Percentiles rank a stretch among this genome's conserved stretches.
Evolutionary conservation across 2,888 invertebrate species (phyloP).

Genomic region (Drosophila acutilabella): DNA sequence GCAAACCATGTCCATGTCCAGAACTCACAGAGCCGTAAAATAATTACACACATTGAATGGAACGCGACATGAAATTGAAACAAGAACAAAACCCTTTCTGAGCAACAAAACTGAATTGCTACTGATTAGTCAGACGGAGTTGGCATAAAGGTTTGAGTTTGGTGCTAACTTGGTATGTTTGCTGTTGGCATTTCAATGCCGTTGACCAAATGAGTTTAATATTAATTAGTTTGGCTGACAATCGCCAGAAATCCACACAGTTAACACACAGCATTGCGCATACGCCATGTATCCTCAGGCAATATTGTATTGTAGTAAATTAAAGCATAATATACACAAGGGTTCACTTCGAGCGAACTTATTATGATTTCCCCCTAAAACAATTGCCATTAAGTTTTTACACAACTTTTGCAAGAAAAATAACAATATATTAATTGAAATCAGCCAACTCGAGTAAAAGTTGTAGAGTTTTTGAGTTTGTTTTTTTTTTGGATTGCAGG

Average conservation of each 20-base stretch:
- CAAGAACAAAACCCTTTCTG: slow-evolving; percentile 19
- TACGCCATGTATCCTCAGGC: slow-evolving; percentile 30
- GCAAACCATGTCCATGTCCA: slow-evolving; percentile 39
- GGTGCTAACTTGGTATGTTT: slow-evolving; percentile 27
- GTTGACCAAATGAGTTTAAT: slow-evolving; percentile 66
- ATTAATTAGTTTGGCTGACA: slow-evolving; percentile 72
- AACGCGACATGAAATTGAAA: slow-evolving; percentile 63
- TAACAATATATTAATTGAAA: slow-evolving; percentile 56
- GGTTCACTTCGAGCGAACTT: slow-evolving; percentile 3
- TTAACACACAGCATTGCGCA: slow-evolving; percentile 36
- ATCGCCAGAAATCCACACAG: slow-evolving; percentile 14
- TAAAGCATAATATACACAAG: slow-evolving; percentile 48
- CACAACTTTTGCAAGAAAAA: slow-evolving; percentile 33
- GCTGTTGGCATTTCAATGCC: slow-evolving; percentile 73
- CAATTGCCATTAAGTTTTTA: slow-evolving; percentile 25
- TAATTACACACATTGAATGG: slow-evolving; percentile 75
- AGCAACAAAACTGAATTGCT: slow-evolving; percentile 2
- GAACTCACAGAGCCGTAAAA: slow-evolving; percentile 55
- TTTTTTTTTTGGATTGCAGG: not conserved
- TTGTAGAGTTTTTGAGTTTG: slow-evolving; percentile 14
- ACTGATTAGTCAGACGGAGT: not conserved
- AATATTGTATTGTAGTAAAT: slow-evolving; percentile 31
- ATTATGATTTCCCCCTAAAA: slow-evolving; percentile 33
- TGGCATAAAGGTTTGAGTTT: not conserved
- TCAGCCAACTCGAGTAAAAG: slow-evolving; percentile 19